Evolutionary conservation across 2,113 vertebrate species (phyloP).

Genomic region (Parus major): DNA sequence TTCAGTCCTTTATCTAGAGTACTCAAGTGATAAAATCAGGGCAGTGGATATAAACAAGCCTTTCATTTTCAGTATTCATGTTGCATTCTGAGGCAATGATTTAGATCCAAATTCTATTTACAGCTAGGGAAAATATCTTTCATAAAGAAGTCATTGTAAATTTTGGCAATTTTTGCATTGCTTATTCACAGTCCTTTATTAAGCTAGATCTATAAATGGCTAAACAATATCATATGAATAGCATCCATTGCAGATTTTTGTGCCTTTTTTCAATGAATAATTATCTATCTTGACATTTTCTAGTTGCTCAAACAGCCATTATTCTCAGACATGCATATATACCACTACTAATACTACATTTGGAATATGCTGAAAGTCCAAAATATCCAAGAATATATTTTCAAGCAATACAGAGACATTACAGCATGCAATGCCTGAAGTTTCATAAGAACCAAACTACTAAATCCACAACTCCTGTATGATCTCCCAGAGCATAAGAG

Average conservation of each 20-base stretch:
- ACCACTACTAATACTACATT: background rate
- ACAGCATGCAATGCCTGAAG: background rate
- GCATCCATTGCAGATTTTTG: background rate
- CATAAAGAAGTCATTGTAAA: slow-evolving; percentile 45
- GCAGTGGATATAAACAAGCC: background rate
- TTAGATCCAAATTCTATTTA: slow-evolving; percentile 61
- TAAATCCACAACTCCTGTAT: background rate
- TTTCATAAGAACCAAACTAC: background rate
- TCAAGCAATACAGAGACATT: background rate
- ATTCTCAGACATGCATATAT: background rate
- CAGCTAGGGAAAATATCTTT: slow-evolving; percentile 40
- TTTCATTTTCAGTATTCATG: slow-evolving; percentile 36
- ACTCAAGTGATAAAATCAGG: background rate
- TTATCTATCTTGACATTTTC: slow-evolving; percentile 19
- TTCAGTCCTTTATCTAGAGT: background rate
- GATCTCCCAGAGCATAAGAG: background rate
- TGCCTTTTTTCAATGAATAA: background rate
- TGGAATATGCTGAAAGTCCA: background rate
- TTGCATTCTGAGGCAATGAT: background rate
- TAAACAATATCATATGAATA: slow-evolving; percentile 46
- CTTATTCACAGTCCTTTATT: slow-evolving; percentile 39
- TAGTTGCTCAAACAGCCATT: background rate
- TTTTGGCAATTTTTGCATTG: slow-evolving; percentile 31
- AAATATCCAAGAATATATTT: background rate
- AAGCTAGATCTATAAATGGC: slow-evolving; percentile 39